Conservation (phyloP, 2,113 vertebrate species). For the Petrocephalus zakoni region DNA sequence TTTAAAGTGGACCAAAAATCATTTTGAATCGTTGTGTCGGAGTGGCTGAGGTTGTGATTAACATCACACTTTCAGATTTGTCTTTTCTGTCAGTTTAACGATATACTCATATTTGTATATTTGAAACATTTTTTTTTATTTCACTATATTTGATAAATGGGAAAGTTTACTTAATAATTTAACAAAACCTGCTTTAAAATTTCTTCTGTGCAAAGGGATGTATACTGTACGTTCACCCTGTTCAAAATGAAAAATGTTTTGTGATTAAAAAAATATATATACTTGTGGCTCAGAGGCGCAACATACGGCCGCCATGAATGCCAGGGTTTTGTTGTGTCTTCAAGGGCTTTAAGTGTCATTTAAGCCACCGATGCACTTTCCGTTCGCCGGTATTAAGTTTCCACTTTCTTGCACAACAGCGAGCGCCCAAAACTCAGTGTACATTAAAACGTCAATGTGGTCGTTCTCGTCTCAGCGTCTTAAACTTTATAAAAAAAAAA, state of each 20-base stretch:
- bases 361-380: background rate
- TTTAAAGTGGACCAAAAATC: slow-evolving; percentile 61
- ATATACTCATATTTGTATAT: slow-evolving; percentile 82
- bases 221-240: slow-evolving; percentile 10
- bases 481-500: background rate
- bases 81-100: slow-evolving; percentile 66
- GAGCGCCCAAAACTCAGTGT: background rate
- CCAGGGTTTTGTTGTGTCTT: background rate
- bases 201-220: slow-evolving; percentile 32
- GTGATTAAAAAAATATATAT: slow-evolving; percentile 21
- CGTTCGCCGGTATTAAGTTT: background rate
- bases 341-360: background rate
- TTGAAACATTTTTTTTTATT: slow-evolving; percentile 69
- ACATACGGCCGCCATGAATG: background rate
- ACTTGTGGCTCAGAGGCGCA: slow-evolving; percentile 15
- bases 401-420: background rate
- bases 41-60: slow-evolving; percentile 32
- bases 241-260: slow-evolving; percentile 23
- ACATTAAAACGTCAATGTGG: background rate
- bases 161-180: slow-evolving; percentile 69
- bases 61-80: slow-evolving; percentile 77
- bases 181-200: slow-evolving; percentile 54
- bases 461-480: background rate
- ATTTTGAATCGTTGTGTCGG: background rate
- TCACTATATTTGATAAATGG: slow-evolving; percentile 70